A percentile compares a stretch with the other conserved stretches of the same genome.
phyloP scores from a whole-genome alignment of 2,113 vertebrate genomes.

The Platichthys flesus region DNA sequence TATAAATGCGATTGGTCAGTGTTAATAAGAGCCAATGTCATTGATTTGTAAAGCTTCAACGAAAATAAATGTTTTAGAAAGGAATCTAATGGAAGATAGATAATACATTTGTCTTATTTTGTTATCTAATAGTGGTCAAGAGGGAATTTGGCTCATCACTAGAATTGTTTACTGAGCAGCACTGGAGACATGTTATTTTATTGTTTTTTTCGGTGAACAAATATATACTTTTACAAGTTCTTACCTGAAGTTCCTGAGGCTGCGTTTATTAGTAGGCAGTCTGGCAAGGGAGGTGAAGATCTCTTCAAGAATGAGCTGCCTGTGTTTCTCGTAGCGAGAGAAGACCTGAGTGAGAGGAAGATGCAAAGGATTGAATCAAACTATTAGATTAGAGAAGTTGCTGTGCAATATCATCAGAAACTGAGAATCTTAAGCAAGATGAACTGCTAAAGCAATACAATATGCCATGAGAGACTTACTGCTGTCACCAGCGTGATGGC shows the following conservation, averaged over 20 bases:
- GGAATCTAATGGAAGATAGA: too few relatives aligned
- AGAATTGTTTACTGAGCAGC: background rate
- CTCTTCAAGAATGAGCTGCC: constrained; percentile 97
- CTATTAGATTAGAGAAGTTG: too few relatives aligned
- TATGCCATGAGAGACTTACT: constrained; percentile 81
- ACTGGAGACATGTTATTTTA: background rate
- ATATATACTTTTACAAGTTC: background rate
- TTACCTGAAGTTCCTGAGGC: constrained; percentile 96
- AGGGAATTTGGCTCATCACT: background rate
- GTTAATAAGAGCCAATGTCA: too few relatives aligned
- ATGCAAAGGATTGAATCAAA: background rate
- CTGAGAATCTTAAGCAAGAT: background rate
- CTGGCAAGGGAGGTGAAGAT: constrained; percentile 97
- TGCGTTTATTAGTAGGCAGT: constrained; percentile 96
- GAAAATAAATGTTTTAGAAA: too few relatives aligned
- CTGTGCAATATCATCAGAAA: too few relatives aligned
- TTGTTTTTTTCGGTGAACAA: constrained; percentile 13
- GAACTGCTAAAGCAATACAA: background rate
- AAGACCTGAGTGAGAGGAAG: constrained; percentile 75
- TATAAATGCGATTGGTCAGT: too few relatives aligned
- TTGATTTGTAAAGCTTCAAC: too few relatives aligned
- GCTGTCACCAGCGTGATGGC: constrained; percentile 97
- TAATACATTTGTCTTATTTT: too few relatives aligned
- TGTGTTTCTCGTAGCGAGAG: constrained; percentile 96
- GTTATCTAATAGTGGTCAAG: too few relatives aligned